A percentile compares a stretch with the other conserved stretches of the same genome.
Conservation (phyloP, 1,140 invertebrate species). For the Pomacea maculata region DNA sequence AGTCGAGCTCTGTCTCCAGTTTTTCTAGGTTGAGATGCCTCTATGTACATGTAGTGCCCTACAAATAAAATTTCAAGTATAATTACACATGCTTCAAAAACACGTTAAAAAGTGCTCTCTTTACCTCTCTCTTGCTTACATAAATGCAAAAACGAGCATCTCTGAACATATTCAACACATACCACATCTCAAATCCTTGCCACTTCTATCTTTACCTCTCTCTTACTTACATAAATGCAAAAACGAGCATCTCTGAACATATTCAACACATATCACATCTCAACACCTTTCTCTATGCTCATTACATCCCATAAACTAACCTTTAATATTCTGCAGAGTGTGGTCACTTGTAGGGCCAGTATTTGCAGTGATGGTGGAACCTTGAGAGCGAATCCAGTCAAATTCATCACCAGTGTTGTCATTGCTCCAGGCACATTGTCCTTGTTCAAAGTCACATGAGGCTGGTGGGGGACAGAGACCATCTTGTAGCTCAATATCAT, state of each 20-base stretch:
- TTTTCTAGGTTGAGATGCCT: constrained; percentile 49
- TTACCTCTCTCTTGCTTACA: neutral
- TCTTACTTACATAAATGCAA: neutral
- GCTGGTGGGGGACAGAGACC: constrained; percentile 44
- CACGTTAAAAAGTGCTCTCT: neutral
- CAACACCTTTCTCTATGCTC: neutral
- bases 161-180: neutral
- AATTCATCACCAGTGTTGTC: constrained; percentile 51
- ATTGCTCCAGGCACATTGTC: constrained; percentile 53
- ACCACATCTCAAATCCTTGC: neutral
- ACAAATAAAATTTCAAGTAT: neutral
- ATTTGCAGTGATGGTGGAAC: constrained; percentile 26
- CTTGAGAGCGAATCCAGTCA: constrained; percentile 54
- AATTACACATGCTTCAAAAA: neutral
- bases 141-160: neutral
- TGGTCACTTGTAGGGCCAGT: constrained; percentile 60
- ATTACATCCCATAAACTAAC: constrained; percentile 15
- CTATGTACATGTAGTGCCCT: constrained; percentile 63
- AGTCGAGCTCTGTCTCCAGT: constrained; percentile 53
- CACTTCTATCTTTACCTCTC: neutral
- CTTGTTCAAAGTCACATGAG: constrained; percentile 58
- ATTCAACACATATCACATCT: neutral
- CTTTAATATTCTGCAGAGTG: constrained; percentile 45
- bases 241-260: neutral
- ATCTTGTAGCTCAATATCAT: constrained; percentile 32